Percentiles rank a stretch among this genome's conserved stretches.
phyloP scores from a whole-genome alignment of 2,113 vertebrate genomes.

The Cololabis saira region DNA sequence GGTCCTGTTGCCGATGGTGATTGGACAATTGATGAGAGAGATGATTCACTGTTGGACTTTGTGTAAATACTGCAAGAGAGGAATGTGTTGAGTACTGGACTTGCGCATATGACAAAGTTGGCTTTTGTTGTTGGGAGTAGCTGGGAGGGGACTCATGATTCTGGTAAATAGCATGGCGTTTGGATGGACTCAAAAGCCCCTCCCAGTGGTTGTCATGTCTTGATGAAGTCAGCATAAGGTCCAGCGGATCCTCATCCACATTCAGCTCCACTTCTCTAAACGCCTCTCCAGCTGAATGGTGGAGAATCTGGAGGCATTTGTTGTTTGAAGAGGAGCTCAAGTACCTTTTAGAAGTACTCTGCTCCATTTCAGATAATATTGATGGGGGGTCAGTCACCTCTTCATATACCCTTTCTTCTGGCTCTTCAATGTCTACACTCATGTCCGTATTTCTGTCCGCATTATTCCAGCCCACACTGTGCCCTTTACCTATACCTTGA shows the following conservation, averaged over 20 bases:
- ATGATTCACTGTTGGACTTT: constrained; percentile 32
- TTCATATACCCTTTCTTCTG: constrained; percentile 70
- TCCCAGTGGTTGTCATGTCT: constrained; percentile 41
- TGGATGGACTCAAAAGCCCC: constrained; percentile 53
- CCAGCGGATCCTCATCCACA: constrained; percentile 82
- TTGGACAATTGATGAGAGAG: constrained; percentile 36
- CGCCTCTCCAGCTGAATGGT: constrained; percentile 78
- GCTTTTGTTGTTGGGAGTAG: constrained; percentile 46
- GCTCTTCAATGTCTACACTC: constrained; percentile 40
- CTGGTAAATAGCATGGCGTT: constrained; percentile 69
- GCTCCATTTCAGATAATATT: constrained; percentile 24
- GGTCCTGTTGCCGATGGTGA: constrained; percentile 33
- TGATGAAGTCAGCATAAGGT: constrained; percentile 62
- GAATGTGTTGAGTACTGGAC: constrained; percentile 32
- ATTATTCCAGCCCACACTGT: constrained; percentile 24
- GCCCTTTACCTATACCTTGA: constrained; percentile 34
- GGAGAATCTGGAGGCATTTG: constrained; percentile 59
- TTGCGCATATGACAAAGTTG: constrained; percentile 17
- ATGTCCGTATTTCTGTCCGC: constrained; percentile 18
- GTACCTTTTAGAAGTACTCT: constrained; percentile 28
- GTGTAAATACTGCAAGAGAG: constrained; percentile 29
- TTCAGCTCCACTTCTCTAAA: constrained; percentile 85
- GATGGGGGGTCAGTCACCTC: constrained; percentile 59
- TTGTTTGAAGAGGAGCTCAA: constrained; percentile 48
- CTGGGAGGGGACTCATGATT: constrained; percentile 57